These are phyloP conservation scores for Latrodectus hesperus DNA, from an alignment of 2,888 invertebrate genomes.

Conservation along the genomic window DNA sequence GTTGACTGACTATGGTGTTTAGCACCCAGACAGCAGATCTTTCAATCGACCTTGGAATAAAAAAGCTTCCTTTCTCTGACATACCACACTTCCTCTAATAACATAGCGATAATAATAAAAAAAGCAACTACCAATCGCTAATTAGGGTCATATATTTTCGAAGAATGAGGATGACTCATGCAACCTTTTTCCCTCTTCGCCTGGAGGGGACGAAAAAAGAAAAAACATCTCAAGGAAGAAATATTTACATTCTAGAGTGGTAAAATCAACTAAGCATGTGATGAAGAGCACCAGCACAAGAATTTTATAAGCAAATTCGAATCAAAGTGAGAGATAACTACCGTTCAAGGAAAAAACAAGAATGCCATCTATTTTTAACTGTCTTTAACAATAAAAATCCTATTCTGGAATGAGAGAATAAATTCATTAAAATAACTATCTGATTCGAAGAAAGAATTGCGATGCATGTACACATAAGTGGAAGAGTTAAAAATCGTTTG, in stretches of 20 bases:
- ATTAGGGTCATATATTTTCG: conserved; percentile 38
- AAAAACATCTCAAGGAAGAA: background rate
- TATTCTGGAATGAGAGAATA: too few species aligned
- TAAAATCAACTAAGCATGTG: too few species aligned
- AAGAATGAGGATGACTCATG: conserved; percentile 48
- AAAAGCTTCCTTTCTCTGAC: background rate
- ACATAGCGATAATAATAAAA: conserved; percentile 22
- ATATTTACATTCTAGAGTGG: too few species aligned
- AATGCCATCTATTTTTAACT: background rate
- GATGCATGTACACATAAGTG: too few species aligned
- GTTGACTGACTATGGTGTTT: background rate
- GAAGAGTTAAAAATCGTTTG: too few species aligned
- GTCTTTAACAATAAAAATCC: too few species aligned
- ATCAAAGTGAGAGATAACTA: conserved; percentile 4
- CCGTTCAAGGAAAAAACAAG: background rate
- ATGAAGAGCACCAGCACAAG: too few species aligned
- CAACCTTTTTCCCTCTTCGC: conserved; percentile 30
- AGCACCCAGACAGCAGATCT: background rate
- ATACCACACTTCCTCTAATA: conserved; percentile 30
- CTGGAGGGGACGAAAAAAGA: background rate
- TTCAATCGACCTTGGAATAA: background rate
- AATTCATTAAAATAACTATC: too few species aligned
- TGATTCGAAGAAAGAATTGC: too few species aligned
- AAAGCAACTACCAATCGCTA: conserved; percentile 24
- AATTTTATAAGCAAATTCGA: background rate